Percentiles rank a stretch among this genome's conserved stretches.
These are phyloP conservation scores for Echinarachnius parma DNA, from an alignment of 53 echinoderm and acorn worm genomes.

Conservation along the genomic window DNA sequence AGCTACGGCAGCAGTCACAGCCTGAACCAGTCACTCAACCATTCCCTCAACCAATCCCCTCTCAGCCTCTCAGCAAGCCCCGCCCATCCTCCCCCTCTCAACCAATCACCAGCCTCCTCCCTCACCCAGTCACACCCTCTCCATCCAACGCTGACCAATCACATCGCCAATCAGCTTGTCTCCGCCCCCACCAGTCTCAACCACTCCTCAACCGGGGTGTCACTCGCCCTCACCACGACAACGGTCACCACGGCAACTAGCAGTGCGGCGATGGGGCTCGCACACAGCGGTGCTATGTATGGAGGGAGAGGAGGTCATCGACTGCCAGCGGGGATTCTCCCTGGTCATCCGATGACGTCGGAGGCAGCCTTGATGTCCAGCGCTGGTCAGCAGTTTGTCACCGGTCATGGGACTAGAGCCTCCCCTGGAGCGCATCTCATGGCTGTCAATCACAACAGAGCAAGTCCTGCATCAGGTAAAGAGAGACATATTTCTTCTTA, in stretches of 20 bases:
- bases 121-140: conserved; percentile 55
- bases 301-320: not conserved
- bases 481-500: too few species aligned
- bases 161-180: conserved; percentile 27
- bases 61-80: conserved; percentile 39
- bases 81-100: conserved; percentile 48
- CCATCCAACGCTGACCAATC: conserved; percentile 46
- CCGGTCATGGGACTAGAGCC: conserved; percentile 27
- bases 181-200: conserved; percentile 33
- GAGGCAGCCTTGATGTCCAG: conserved; percentile 3
- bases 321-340: conserved; percentile 3
- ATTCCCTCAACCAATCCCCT: conserved; percentile 59
- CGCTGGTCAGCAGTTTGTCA: conserved; percentile 18
- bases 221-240: conserved; percentile 17
- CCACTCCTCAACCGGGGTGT: conserved; percentile 28
- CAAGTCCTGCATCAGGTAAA: conserved; percentile 31
- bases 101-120: conserved; percentile 49
- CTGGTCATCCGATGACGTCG: conserved; percentile 10
- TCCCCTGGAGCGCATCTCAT: conserved; percentile 30
- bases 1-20: conserved; percentile 43
- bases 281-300: not conserved
- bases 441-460: conserved; percentile 26
- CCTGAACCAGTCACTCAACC: conserved; percentile 54
- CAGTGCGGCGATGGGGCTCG: conserved; percentile 27
- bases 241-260: conserved; percentile 43